Evolutionary conservation across 1,140 invertebrate species (phyloP), one percentile per base, ranked within the genome.

Genomic region (Sipha flava): DNA sequence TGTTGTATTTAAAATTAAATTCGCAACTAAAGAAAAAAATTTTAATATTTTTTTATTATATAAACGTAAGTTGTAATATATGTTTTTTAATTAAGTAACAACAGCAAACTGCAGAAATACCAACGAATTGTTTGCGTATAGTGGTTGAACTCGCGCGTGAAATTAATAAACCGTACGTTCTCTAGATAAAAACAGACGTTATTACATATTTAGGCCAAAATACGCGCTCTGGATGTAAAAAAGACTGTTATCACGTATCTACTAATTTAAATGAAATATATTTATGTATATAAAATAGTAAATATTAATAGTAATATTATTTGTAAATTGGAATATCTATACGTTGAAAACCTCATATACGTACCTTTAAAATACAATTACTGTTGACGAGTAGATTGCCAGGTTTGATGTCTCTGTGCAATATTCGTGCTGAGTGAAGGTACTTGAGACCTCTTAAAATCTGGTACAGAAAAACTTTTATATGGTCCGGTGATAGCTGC

Each of bases 381-480:
- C 95, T 96, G 88, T 99, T 99, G 83, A 99, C 97, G 83, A 99
- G 89, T 80, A 99, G 89, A 87, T 99, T 99, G 80, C 97, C 97
- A n/a, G 97, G 97, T 86, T 99, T 99, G 84, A 99, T 98, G 87
- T 99, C 98, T 85, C 98, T 90, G 88, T 99, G 98, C 62, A 99
- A 89, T 85, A 99, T 98, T 84, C 94, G 90, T 29, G 97, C 96
- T 70, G 97, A 98, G 88, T 99, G 97, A 81, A 99, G 89, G 89
- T 99, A 99, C 87, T 99, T 98, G 82, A 99, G 89, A 84, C 96
- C 98, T 90, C 98, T 91, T 83, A 99, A 91, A 87, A 99, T 99
- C 89, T 99, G 98, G 88, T 99, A 99, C 81, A 99, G 94, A 91
- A 99, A 99, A 87, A 99, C 96, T 92, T 99, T 99, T 87, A 99